Base-by-base conservation (phyloP, 2,888 invertebrate species). In the Cataglyphis livida region DNA sequence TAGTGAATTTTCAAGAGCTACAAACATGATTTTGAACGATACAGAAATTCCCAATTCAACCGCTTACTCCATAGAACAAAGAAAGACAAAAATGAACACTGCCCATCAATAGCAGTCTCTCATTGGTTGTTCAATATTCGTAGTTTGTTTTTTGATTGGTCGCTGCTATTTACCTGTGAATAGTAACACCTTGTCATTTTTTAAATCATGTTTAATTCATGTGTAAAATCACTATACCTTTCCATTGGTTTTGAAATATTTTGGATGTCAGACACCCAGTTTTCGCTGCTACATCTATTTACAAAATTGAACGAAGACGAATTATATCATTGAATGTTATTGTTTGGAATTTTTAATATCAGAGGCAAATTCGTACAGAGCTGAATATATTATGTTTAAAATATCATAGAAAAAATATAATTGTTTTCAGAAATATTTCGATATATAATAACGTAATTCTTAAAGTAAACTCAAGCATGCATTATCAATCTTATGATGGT, bases 401-500 rank as follows among this genome's bases (percentile, higher is more conserved):
- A 38, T 57, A 57, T 38, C 25, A 5, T 25, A 54, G 25, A 7
- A 68, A 25, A 65, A 6, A 25, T 4, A 64, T 64, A 62, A 38
- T 38, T 12, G 9, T 61, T 10, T 48, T 48, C 18, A n/a, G 7
- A 1, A 59, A 59, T 7, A 62, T 12, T 62, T 6, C n/a, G n/a
- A 32, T 32, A 61, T 44, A 62, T 62, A n/a, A 35, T 3, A 10
- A 57, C 57, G 21, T 35, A 6, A 12, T 25, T 59, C 6, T 28
- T 15, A 15, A 25, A 12, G 21, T 48, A 28, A 28, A 66, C 18
- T 25, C 18, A 66, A 44, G 75, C 15, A 91, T 91, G 91, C 85
- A 89, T 84, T 85, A 85, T 84, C 84, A 83, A 68, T 78, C 81
- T 86, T 84, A 78, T 18, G 71, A 86, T 62, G 83, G 81, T 79